phyloP scores from a whole-genome alignment of 2,888 invertebrate genomes.

The Eulithis testata region DNA sequence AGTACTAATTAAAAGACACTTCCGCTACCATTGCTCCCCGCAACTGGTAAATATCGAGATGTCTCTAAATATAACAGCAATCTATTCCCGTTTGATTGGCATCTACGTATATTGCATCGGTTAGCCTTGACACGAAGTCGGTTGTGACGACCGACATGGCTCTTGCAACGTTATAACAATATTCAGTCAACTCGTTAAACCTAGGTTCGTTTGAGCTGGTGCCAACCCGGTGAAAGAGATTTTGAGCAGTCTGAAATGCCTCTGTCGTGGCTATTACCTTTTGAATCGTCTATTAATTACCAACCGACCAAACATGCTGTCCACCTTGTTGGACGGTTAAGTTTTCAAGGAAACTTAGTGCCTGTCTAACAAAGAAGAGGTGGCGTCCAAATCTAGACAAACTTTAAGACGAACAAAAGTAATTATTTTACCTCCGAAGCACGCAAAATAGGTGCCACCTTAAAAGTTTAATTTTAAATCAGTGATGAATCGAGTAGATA shows the following conservation, averaged over 20 bases:
- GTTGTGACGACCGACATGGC: constrained; percentile 3
- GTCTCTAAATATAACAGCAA: constrained; percentile 21
- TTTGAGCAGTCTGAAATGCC: neutral
- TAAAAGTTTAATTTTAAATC: neutral
- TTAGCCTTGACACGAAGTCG: constrained; percentile 22
- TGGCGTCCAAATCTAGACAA: too few species aligned
- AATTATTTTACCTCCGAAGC: neutral
- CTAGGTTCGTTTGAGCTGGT: constrained; percentile 1
- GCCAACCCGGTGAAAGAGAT: neutral
- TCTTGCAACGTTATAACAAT: constrained; percentile 3
- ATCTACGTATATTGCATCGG: constrained; percentile 25
- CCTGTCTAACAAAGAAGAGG: too few species aligned
- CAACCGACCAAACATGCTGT: too few species aligned
- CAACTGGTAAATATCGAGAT: constrained; percentile 16
- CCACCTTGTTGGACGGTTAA: too few species aligned
- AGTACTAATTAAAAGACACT: constrained; percentile 11
- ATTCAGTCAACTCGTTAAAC: constrained; percentile 1
- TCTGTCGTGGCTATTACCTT: too few species aligned
- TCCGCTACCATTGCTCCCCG: constrained; percentile 22
- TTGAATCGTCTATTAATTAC: too few species aligned
- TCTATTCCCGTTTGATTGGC: constrained; percentile 32
- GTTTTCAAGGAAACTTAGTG: too few species aligned
- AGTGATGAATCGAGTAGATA: constrained; percentile 4
- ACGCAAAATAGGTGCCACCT: constrained; percentile 1
- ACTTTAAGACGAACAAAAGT: too few species aligned